Conservation (phyloP, 2,797 vertebrate species). For the Acanthurus lineatus region DNA sequence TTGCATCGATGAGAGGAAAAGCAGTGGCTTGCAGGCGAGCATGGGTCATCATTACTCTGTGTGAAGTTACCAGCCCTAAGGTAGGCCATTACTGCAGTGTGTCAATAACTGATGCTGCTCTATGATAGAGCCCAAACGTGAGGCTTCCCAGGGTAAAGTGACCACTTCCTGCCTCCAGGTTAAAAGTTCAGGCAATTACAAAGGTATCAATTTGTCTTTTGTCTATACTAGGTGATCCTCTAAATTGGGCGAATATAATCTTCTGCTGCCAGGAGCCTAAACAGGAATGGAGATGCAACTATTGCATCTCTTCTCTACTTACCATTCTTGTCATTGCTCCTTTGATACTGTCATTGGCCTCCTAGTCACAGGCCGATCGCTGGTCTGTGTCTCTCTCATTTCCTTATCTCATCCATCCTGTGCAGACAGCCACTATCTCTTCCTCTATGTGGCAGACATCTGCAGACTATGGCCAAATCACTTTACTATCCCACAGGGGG, state of each 20-base stretch:
- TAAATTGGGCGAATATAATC: slow-evolving; percentile 28
- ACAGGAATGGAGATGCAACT: slow-evolving; percentile 24
- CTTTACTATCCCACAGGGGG: slow-evolving; percentile 59
- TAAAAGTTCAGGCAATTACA: slow-evolving; percentile 73
- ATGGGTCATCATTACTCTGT: slow-evolving; percentile 78
- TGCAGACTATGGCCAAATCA: slow-evolving; percentile 69
- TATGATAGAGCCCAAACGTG: slow-evolving; percentile 66
- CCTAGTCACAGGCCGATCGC: slow-evolving; percentile 45
- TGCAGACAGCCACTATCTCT: slow-evolving; percentile 73
- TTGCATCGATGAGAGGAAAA: slow-evolving; percentile 76
- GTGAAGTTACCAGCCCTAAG: slow-evolving; percentile 71
- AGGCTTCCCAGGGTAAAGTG: slow-evolving; percentile 70
- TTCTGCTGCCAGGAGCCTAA: slow-evolving; percentile 7
- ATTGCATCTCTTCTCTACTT: slow-evolving; percentile 22
- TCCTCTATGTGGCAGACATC: slow-evolving; percentile 52
- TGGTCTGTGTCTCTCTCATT: slow-evolving; percentile 70
- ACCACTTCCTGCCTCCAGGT: slow-evolving; percentile 72
- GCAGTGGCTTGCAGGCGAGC: slow-evolving; percentile 64
- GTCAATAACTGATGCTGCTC: slow-evolving; percentile 73
- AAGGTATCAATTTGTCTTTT: slow-evolving; percentile 64
- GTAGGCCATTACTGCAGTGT: slow-evolving; percentile 73
- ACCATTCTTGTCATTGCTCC: slow-evolving; percentile 36
- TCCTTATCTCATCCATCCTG: slow-evolving; percentile 81
- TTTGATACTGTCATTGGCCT: slow-evolving; percentile 50
- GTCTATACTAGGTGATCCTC: slow-evolving; percentile 39